Evolutionary conservation across 2,797 vertebrate species (phyloP).

Genomic region (Heteromormyrus szaboi): DNA sequence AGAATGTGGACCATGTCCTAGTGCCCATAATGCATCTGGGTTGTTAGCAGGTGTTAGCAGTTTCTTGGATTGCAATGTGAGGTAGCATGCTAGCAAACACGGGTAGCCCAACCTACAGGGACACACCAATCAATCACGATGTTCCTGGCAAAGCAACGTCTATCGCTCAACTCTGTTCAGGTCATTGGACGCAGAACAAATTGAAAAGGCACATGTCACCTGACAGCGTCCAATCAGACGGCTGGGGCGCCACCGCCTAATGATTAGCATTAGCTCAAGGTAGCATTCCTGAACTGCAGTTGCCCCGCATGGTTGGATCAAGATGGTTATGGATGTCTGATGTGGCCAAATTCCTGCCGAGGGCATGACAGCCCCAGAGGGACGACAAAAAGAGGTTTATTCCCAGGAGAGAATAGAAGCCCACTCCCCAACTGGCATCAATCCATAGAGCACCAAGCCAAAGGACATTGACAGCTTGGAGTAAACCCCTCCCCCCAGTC

Average conservation of each 20-base stretch:
- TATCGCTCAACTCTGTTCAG: background rate
- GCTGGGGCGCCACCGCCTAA: background rate
- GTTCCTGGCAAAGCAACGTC: background rate
- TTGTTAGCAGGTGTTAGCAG: background rate
- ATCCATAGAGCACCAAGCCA: background rate
- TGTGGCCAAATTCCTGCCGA: background rate
- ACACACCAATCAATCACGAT: background rate
- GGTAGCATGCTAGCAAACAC: slow-evolving; percentile 9
- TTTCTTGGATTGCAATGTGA: background rate
- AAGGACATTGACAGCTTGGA: background rate
- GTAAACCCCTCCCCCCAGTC: background rate
- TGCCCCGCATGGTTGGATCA: background rate
- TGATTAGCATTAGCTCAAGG: background rate
- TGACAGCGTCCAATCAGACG: background rate
- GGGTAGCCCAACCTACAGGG: background rate
- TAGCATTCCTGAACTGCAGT: background rate
- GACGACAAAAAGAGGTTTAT: background rate
- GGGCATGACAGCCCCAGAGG: background rate
- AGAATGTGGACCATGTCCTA: background rate
- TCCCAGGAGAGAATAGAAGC: background rate
- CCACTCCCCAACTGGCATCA: background rate
- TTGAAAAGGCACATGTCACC: background rate
- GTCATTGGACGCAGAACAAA: background rate
- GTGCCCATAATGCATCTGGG: slow-evolving; percentile 3
- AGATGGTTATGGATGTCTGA: background rate